A percentile compares a stretch with the other conserved stretches of the same genome.
Evolutionary conservation across 2,113 vertebrate genomes (phyloP).

Genomic region (Malaclemys terrapin): DNA sequence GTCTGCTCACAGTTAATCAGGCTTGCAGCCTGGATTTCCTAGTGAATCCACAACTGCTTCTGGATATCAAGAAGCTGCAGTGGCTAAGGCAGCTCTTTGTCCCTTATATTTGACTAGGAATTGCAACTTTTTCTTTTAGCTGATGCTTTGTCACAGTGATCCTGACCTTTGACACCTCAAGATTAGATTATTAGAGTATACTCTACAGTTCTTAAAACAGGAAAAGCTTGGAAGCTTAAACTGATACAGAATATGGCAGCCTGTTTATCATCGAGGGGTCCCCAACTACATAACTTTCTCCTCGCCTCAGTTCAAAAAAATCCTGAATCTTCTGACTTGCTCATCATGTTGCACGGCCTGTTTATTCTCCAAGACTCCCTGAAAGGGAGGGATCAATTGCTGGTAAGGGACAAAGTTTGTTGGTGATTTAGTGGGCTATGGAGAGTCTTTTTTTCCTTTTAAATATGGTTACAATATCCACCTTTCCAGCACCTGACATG

Average conservation of each 20-base stretch:
- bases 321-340: not conserved
- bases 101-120: conserved; percentile 5
- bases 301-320: not conserved
- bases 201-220: not conserved
- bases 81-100: not conserved
- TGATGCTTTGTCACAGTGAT: not conserved
- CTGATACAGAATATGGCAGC: not conserved
- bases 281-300: not conserved
- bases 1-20: not conserved
- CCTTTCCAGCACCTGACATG: not conserved
- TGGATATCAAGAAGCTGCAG: conserved; percentile 58
- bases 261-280: not conserved
- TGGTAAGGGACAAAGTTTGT: not conserved
- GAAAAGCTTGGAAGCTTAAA: not conserved
- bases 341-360: not conserved
- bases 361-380: not conserved
- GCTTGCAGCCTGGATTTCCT: conserved; percentile 32
- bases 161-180: not conserved
- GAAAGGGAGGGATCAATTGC: not conserved
- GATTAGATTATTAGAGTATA: not conserved
- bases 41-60: conserved; percentile 68
- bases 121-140: not conserved
- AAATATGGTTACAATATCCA: not conserved
- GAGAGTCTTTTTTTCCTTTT: not conserved
- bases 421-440: not conserved